These are phyloP conservation scores for Platynereis dumerilii DNA, from an alignment of 2,888 invertebrate genomes.

Conservation along the genomic window DNA sequence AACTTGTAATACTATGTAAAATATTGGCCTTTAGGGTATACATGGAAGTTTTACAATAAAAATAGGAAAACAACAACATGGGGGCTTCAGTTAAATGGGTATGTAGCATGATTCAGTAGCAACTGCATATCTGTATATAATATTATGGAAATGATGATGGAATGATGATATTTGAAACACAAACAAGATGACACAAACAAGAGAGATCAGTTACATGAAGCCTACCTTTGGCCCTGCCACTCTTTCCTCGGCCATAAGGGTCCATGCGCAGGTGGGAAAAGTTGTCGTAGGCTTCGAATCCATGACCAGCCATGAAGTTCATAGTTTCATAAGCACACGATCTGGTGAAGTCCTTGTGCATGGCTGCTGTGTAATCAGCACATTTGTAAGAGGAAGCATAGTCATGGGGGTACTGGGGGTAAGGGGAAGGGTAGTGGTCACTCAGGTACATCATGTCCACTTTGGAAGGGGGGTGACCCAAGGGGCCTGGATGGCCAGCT, in stretches of 20 bases:
- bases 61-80: too few species aligned
- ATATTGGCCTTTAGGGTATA: too few species aligned
- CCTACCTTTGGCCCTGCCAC: constrained; percentile 26
- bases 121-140: too few species aligned
- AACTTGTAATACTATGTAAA: too few species aligned
- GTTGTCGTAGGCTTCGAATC: constrained; percentile 22
- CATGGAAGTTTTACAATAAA: too few species aligned
- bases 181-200: too few species aligned
- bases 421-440: constrained; percentile 17
- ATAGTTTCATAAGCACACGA: constrained; percentile 24
- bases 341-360: constrained; percentile 17
- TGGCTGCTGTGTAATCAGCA: not conserved
- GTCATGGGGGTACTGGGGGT: constrained; percentile 15
- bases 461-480: not conserved
- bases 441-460: constrained; percentile 25
- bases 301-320: constrained; percentile 22
- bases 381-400: constrained; percentile 8
- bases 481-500: not conserved
- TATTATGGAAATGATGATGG: not conserved
- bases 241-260: constrained; percentile 21
- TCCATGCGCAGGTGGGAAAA: constrained; percentile 19
- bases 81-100: too few species aligned
- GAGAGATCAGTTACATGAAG: not conserved
- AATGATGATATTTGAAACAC: not conserved
- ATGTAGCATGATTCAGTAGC: too few species aligned